Evolutionary conservation across 2,797 vertebrate genomes (phyloP).

Genomic region (Periparus ater): DNA sequence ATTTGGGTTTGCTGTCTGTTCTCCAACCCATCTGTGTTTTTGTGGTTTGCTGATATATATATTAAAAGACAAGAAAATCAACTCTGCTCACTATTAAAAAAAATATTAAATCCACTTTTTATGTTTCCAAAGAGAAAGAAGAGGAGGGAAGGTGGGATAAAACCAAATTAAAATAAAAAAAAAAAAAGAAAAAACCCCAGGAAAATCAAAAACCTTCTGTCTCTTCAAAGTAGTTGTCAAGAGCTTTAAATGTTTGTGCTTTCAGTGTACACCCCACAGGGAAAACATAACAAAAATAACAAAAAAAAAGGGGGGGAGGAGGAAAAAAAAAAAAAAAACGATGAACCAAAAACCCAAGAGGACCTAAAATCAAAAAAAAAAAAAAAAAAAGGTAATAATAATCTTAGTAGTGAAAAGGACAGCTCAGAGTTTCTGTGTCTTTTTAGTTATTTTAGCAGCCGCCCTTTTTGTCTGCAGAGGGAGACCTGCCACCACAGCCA

Average conservation of each 20-base stretch:
- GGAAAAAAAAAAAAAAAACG: background rate
- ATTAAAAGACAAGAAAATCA: slow-evolving; percentile 74
- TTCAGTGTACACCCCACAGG: slow-evolving; percentile 66
- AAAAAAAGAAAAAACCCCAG: background rate
- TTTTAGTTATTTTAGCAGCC: slow-evolving; percentile 75
- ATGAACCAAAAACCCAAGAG: background rate
- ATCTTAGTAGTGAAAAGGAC: slow-evolving; percentile 72
- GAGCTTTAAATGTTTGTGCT: slow-evolving; percentile 75
- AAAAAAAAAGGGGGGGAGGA: background rate
- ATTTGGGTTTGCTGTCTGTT: slow-evolving; percentile 67
- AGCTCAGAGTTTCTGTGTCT: slow-evolving; percentile 71
- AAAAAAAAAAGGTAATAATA: slow-evolving; percentile 56
- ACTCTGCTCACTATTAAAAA: slow-evolving; percentile 74
- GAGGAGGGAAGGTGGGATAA: background rate
- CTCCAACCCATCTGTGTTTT: slow-evolving; percentile 69
- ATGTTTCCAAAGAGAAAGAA: slow-evolving; percentile 66
- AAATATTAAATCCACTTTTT: slow-evolving; percentile 64
- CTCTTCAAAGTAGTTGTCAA: slow-evolving; percentile 52
- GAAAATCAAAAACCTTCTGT: slow-evolving; percentile 58
- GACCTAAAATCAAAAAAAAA: slow-evolving; percentile 64
- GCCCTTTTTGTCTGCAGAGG: slow-evolving; percentile 87
- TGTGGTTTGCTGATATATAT: slow-evolving; percentile 70
- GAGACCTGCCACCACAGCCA: slow-evolving; percentile 85
- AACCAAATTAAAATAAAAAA: slow-evolving; percentile 36
- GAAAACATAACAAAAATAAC: slow-evolving; percentile 27